Evolutionary conservation across 2,113 vertebrate genomes (phyloP).

Genomic region (Theropithecus gelada): DNA sequence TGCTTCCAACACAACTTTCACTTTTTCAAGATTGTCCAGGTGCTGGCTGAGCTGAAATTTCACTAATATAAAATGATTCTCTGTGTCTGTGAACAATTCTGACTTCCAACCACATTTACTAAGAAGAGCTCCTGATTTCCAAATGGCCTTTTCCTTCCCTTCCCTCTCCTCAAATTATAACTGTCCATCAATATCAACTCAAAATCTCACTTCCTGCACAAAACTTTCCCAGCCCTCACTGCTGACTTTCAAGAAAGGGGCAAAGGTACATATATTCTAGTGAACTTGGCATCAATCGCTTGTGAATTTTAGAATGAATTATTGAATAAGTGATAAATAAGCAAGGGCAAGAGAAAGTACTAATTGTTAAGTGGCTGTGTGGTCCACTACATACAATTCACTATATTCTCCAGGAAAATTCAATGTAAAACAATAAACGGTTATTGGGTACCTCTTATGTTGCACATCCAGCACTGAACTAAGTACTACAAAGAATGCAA

Average conservation of each 20-base stretch:
- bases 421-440: not conserved
- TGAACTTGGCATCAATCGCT: not conserved
- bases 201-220: not conserved
- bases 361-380: not conserved
- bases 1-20: not conserved
- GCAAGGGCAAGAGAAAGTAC: not conserved
- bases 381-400: not conserved
- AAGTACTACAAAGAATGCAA: not conserved
- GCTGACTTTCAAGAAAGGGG: not conserved
- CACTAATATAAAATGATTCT: not conserved
- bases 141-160: not conserved
- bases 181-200: not conserved
- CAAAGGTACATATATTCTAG: not conserved
- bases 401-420: not conserved
- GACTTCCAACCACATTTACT: not conserved
- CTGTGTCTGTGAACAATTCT: conserved; percentile 3
- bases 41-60: not conserved
- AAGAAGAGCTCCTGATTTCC: not conserved
- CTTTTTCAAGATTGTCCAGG: not conserved
- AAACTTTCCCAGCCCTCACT: not conserved
- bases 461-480: not conserved
- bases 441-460: not conserved
- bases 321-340: not conserved
- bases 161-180: not conserved
- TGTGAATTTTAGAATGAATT: not conserved